Conservation (phyloP, 2,797 vertebrate species). For the Alectoris magna region DNA sequence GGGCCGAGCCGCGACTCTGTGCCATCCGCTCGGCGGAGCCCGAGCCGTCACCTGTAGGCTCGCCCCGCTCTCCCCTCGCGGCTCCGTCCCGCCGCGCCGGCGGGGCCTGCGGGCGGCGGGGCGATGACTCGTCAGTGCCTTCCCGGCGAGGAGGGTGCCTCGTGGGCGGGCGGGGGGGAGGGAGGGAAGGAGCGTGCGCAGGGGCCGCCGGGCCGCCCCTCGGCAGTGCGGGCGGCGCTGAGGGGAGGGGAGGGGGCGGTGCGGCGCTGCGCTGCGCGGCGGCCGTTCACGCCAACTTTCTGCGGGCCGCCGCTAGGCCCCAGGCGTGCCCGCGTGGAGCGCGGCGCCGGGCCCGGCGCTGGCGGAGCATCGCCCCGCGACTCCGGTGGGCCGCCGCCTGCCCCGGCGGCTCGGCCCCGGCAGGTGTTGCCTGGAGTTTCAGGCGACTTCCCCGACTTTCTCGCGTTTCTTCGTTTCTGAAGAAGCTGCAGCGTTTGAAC, state of each 20-base stretch:
- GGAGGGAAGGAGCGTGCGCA: conserved; percentile 20
- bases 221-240: conserved; percentile 24
- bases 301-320: neutral
- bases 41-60: conserved; percentile 59
- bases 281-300: neutral
- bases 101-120: neutral
- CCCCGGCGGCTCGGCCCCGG: neutral
- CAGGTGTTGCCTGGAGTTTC: neutral
- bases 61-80: neutral
- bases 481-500: neutral
- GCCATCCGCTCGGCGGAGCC: neutral
- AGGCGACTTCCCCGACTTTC: neutral
- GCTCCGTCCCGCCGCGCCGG: neutral
- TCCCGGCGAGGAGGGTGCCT: conserved; percentile 25
- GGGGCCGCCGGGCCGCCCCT: conserved; percentile 23
- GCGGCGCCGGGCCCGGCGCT: neutral
- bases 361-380: neutral
- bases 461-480: neutral
- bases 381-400: too few relatives aligned
- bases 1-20: neutral
- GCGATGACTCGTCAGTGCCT: conserved; percentile 25
- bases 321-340: neutral
- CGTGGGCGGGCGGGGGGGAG: neutral
- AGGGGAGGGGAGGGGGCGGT: neutral
- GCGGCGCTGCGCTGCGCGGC: neutral